Conservation (phyloP, 2,888 invertebrate genomes). For the Acleris laterana region DNA sequence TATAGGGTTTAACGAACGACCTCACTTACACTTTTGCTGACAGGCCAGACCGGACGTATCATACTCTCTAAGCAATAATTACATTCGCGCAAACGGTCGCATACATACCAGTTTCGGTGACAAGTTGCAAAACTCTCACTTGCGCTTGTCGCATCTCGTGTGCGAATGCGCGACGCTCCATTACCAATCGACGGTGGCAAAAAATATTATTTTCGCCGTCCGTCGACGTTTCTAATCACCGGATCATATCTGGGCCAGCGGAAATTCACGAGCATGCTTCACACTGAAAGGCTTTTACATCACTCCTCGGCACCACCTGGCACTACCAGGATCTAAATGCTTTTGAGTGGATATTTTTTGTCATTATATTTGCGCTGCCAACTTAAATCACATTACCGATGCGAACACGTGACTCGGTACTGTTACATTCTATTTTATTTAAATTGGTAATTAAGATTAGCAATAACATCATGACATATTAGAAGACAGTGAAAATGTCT, state of each 20-base stretch:
- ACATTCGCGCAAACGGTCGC: conserved; percentile 63
- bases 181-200: conserved; percentile 77
- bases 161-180: conserved; percentile 69
- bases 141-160: conserved; percentile 75
- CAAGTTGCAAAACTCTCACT: conserved; percentile 82
- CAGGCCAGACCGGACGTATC: conserved; percentile 68
- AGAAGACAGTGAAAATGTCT: conserved; percentile 66
- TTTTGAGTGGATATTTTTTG: conserved; percentile 63
- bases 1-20: conserved; percentile 66
- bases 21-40: conserved; percentile 71
- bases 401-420: conserved; percentile 65
- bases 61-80: conserved; percentile 71
- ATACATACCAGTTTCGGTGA: conserved; percentile 80
- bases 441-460: conserved; percentile 73
- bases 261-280: conserved; percentile 76
- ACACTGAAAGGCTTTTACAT: conserved; percentile 82
- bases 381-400: conserved; percentile 59
- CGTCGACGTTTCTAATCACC: conserved; percentile 77
- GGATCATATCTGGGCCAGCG: conserved; percentile 78
- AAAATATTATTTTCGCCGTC: conserved; percentile 78
- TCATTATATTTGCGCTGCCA: conserved; percentile 55
- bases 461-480: conserved; percentile 63
- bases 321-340: conserved; percentile 75
- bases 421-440: conserved; percentile 62
- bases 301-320: conserved; percentile 67